phyloP scores from a whole-genome alignment of 2,888 invertebrate genomes.

The Idaea aversata region DNA sequence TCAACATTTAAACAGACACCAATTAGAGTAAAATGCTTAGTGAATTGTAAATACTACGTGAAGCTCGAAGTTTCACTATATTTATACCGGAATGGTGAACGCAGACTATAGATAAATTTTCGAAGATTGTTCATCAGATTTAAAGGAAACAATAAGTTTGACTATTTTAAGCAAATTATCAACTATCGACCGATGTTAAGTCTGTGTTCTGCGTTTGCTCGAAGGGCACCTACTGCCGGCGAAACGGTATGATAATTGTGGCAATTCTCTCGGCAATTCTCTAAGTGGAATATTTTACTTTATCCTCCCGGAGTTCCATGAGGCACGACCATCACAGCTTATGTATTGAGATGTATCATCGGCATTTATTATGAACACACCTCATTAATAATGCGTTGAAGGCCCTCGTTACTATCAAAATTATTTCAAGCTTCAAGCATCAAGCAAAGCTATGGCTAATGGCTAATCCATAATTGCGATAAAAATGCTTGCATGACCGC shows the following conservation, averaged over 20 bases:
- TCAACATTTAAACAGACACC: neutral
- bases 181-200: neutral
- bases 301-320: conserved; percentile 59
- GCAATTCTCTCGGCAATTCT: conserved; percentile 63
- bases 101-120: neutral
- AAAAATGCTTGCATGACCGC: conserved; percentile 4
- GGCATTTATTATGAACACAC: conserved; percentile 56
- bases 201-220: neutral
- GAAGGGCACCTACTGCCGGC: conserved; percentile 24
- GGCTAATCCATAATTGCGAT: too few species aligned
- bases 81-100: neutral
- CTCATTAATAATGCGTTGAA: conserved; percentile 33
- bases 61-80: neutral
- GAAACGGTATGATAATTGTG: conserved; percentile 62
- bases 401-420: neutral
- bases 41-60: neutral
- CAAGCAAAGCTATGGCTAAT: neutral
- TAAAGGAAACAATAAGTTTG: neutral
- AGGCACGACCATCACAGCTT: conserved; percentile 65
- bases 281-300: conserved; percentile 72
- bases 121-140: neutral
- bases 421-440: conserved; percentile 12
- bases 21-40: neutral
- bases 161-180: conserved; percentile 14
- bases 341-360: conserved; percentile 65